These are phyloP conservation scores for Otis tarda DNA, from an alignment of 2,113 vertebrate genomes.

Conservation along the genomic window DNA sequence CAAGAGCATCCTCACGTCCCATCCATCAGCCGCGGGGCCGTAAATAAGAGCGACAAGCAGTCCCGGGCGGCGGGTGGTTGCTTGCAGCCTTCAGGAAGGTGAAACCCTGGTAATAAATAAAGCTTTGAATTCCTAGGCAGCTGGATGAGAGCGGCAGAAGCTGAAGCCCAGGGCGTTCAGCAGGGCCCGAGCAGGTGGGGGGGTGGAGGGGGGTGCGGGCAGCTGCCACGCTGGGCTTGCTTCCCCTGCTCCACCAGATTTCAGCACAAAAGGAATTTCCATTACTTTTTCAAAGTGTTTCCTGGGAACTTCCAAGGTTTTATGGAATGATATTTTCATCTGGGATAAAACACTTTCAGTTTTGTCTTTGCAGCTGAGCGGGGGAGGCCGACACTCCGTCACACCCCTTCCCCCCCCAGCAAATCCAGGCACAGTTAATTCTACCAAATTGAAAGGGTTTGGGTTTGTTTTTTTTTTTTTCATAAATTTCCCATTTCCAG, in stretches of 20 bases:
- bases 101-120: not conserved
- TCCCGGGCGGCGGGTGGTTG: accelerated
- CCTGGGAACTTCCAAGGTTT: not conserved
- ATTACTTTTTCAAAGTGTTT: not conserved
- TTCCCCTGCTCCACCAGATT: not conserved
- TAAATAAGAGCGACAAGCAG: not conserved
- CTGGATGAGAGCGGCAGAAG: not conserved
- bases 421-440: accelerated
- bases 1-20: not conserved
- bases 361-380: not conserved
- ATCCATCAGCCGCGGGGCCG: not conserved
- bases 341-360: not conserved
- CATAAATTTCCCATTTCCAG: not conserved
- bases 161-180: not conserved
- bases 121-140: not conserved
- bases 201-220: not conserved
- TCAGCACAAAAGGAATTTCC: not conserved
- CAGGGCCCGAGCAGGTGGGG: not conserved
- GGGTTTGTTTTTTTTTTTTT: too few species aligned
- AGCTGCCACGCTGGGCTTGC: not conserved
- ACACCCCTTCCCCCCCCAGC: not conserved
- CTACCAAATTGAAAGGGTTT: not conserved
- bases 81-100: not conserved
- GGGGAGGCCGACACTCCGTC: not conserved
- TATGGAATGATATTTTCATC: not conserved